Conservation (phyloP, 2,797 vertebrate species). For the Yasuhikotakia modesta region DNA sequence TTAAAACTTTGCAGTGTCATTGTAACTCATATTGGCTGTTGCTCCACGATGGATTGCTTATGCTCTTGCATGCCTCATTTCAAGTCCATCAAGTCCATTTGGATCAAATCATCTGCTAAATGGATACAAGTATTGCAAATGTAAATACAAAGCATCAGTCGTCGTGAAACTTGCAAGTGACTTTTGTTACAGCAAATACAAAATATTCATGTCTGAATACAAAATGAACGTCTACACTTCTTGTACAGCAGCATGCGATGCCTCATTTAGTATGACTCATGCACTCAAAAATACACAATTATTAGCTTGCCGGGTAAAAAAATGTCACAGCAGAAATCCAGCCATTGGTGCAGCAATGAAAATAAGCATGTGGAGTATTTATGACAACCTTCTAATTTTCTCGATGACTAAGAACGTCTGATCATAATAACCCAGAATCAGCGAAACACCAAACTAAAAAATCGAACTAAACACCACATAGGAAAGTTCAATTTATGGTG, state of each 20-base stretch:
- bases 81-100: background rate
- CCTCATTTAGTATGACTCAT: slow-evolving; percentile 23
- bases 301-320: background rate
- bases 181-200: background rate
- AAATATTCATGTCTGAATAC: background rate
- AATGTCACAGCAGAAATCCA: background rate
- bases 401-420: background rate
- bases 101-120: background rate
- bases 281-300: slow-evolving; percentile 6
- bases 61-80: background rate
- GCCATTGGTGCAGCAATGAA: background rate
- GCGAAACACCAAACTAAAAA: too few relatives aligned
- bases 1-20: background rate
- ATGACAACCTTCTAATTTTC: background rate
- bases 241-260: background rate
- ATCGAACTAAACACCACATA: background rate
- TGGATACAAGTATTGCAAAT: background rate
- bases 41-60: background rate
- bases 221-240: background rate
- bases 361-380: background rate
- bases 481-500: background rate
- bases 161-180: background rate
- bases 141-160: background rate
- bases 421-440: background rate
- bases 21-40: background rate